Evolutionary conservation across 2,888 invertebrate species (phyloP), one percentile per base, ranked within the genome.

Genomic region (Parnassius smintheus): DNA sequence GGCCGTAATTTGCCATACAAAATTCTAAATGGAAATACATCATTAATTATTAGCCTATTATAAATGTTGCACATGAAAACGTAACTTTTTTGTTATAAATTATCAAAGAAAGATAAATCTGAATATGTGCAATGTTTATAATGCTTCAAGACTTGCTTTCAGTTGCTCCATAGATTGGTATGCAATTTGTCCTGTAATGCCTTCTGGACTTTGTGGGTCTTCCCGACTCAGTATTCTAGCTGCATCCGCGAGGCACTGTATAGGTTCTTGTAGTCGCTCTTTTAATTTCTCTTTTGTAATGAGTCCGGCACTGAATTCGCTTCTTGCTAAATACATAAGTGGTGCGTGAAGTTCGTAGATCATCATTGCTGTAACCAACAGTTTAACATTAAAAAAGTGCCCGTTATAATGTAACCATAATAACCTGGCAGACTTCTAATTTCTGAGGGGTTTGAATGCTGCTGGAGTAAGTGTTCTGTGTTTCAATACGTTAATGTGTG

Each of bases 341-440:
- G 96, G 96, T 0, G 95, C 95, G 76, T 97, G 96, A 12, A 97
- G 83, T 80, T 97, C 97, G 77, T 96, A 97, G 35, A 96, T 80
- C 73, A 95, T 94, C 89, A 96, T 94, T 11, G 96, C 96, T 94
- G 78, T 0, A 71, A 25, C 25, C 11, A 61, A 65, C n/a, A 42
- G 53, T 51, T n/a, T 35, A 35, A 35, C n/a, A 46, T 46, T 46
- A 46, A 46, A 18, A 18, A 12, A n/a, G 46, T 46, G 13, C 13
- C 10, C 13, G 51, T 51, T 7, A 35, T 25, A 25, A 25, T 2
- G 25, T 25, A 25, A 1, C 2, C 25, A 25, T 25, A 25, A 25
- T 25, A 18, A 18, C 18, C 18, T 18, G 18, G 7, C 35, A 35
- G 35, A 35, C 7, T 35, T 35, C 4, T 35, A 4, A 35, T 35